Conservation (phyloP, 2,797 vertebrate species). For the Meda fulgida region DNA sequence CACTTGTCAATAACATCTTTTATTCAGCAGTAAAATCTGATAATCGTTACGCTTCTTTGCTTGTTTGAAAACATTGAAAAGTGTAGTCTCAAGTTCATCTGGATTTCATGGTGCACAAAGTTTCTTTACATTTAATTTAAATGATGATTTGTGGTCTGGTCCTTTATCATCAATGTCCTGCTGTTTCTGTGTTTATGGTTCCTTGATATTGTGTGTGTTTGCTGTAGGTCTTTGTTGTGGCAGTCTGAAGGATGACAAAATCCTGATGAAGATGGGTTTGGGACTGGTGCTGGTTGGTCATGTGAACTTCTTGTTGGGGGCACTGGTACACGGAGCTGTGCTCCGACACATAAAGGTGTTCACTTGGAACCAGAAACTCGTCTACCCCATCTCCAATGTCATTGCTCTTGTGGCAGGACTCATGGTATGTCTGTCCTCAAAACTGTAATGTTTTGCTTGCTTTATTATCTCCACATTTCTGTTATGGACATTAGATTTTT, state of each 20-base stretch:
- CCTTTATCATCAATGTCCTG: not conserved
- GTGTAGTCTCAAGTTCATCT: not conserved
- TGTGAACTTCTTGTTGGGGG: slow-evolving; percentile 85
- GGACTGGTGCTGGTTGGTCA: slow-evolving; percentile 89
- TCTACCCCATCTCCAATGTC: slow-evolving; percentile 83
- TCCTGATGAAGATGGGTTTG: slow-evolving; percentile 93
- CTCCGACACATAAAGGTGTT: slow-evolving; percentile 81
- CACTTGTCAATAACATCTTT: not conserved
- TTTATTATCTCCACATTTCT: not conserved
- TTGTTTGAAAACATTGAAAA: not conserved
- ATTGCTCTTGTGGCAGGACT: slow-evolving; percentile 82
- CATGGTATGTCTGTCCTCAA: slow-evolving; percentile 76
- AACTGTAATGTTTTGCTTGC: not conserved
- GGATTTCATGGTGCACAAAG: not conserved
- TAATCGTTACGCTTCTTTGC: not conserved
- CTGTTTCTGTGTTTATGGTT: not conserved
- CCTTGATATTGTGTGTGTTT: not conserved
- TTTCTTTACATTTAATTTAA: not conserved
- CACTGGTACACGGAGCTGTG: slow-evolving; percentile 85
- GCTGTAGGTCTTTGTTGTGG: slow-evolving; percentile 78
- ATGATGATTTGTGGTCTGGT: not conserved
- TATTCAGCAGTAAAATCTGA: not conserved
- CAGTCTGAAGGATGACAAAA: slow-evolving; percentile 80
- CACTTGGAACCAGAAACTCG: slow-evolving; percentile 68
- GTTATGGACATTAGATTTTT: not conserved